Base-by-base conservation (phyloP, 2,888 invertebrate species). In the Timema cristinae region DNA sequence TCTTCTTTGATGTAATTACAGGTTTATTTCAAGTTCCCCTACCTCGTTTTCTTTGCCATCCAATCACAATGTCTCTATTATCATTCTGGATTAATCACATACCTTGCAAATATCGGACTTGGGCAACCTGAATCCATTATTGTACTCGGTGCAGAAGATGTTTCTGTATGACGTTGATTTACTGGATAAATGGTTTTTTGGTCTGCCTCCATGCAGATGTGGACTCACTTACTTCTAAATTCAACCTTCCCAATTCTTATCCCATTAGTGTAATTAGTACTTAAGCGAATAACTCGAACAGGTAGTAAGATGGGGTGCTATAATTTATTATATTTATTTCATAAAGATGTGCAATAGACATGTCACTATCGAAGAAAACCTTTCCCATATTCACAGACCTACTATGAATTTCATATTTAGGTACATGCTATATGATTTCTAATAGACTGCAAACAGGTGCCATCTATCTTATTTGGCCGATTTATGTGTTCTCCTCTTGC, bases 261-360 rank as follows among this genome's bases (percentile, higher is more conserved):
- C 32, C 32, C 32, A 32, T 32, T 32, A 32, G 32, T 4, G 32
- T 32, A 32, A 32, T 32, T 4, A 32, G 32, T 32, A 32, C 32
- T 32, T 32, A 32, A 32, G 32, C 32, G 32, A 32, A 32, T 32
- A 32, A 32, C 32, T 32, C 32, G 32, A 32, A 32, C 32, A 4
- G 32, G 32, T 32, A 32, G 32, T 32, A 32, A 32, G 32, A 32
- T 4, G 4, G 2, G 32, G 32, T 32, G 32, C 32, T 32, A 32
- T 32, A 32, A 2, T 32, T 32, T 32, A n/a, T n/a, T n/a, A n/a
- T n/a, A n/a, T 32, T 32, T 32, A 32, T 32, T 59, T 59, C n/a
- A 13, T 59, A 59, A 59, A 59, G 8, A 59, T 2, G 59, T 59
- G 59, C 59, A 59, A 59, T 59, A 59, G 59, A 59, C 59, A 59